phyloP scores from a whole-genome alignment of 2,888 invertebrate species.

The Drosophila testacea region DNA sequence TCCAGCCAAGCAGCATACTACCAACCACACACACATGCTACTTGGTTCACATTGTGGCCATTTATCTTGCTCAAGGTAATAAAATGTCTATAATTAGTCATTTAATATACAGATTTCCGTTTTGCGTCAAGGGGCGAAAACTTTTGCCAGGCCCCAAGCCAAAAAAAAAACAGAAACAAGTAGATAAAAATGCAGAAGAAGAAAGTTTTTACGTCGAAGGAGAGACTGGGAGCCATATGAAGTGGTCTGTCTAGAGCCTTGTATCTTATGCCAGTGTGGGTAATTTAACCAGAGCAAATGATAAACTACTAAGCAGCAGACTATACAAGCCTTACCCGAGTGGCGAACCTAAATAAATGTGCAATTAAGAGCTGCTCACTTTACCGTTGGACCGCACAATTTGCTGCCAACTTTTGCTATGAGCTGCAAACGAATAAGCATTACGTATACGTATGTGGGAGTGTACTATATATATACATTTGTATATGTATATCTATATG shows the following conservation, averaged over 20 bases:
- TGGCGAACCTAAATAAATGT: slow-evolving; percentile 82
- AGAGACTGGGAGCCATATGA: slow-evolving; percentile 43
- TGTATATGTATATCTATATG: slow-evolving; percentile 32
- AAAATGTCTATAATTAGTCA: slow-evolving; percentile 84
- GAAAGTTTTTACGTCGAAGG: slow-evolving; percentile 63
- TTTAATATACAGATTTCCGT: slow-evolving; percentile 84
- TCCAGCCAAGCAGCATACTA: background rate
- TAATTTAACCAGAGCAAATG: slow-evolving; percentile 80
- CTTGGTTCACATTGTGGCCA: slow-evolving; percentile 61
- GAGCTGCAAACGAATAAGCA: slow-evolving; percentile 33
- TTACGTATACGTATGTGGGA: slow-evolving; percentile 24
- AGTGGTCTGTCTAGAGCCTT: slow-evolving; percentile 25
- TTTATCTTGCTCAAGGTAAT: slow-evolving; percentile 82
- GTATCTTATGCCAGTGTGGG: slow-evolving; percentile 37
- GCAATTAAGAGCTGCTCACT: slow-evolving; percentile 84
- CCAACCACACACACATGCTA: slow-evolving; percentile 9
- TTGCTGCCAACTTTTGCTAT: slow-evolving; percentile 73
- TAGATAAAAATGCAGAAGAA: slow-evolving; percentile 53
- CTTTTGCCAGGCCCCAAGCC: slow-evolving; percentile 60
- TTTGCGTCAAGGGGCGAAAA: slow-evolving; percentile 82
- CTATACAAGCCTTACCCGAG: slow-evolving; percentile 41
- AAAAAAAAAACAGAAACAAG: slow-evolving; percentile 29
- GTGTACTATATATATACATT: background rate
- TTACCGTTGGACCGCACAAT: slow-evolving; percentile 80
- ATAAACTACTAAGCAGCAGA: slow-evolving; percentile 81